A percentile compares a stretch with the other conserved stretches of the same genome.
These are phyloP conservation scores for Lissocephala sabroskyi DNA, from an alignment of 2,888 invertebrate species.

Conservation along the genomic window DNA sequence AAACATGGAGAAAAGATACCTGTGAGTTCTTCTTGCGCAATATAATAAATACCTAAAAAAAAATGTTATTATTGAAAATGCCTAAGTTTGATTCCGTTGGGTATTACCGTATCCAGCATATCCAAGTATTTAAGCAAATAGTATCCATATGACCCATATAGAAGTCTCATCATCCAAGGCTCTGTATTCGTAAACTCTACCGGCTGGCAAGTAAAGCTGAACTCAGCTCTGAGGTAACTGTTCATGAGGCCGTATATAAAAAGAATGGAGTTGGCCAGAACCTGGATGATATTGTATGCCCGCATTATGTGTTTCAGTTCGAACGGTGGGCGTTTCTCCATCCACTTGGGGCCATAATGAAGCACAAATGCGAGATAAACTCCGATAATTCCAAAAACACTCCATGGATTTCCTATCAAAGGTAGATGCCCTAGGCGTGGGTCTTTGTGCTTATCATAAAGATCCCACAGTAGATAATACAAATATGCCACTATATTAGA, in stretches of 20 bases:
- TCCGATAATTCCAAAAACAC: slow-evolving; percentile 74
- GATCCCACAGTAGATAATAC: slow-evolving; percentile 37
- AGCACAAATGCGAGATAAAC: slow-evolving; percentile 81
- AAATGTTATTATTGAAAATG: not conserved
- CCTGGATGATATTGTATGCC: slow-evolving; percentile 79
- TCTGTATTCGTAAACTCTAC: slow-evolving; percentile 51
- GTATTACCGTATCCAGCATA: slow-evolving; percentile 80
- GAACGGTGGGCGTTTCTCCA: slow-evolving; percentile 79
- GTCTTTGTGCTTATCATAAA: slow-evolving; percentile 44
- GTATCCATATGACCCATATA: slow-evolving; percentile 76
- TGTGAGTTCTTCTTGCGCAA: slow-evolving; percentile 86
- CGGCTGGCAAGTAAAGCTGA: slow-evolving; percentile 62
- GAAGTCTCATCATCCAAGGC: slow-evolving; percentile 70
- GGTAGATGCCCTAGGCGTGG: slow-evolving; percentile 77
- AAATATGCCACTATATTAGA: slow-evolving; percentile 51
- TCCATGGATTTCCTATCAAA: slow-evolving; percentile 79
- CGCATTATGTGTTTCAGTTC: slow-evolving; percentile 79
- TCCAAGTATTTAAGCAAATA: slow-evolving; percentile 81
- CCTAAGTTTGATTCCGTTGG: not conserved
- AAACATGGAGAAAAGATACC: slow-evolving; percentile 88
- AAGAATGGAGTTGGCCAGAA: slow-evolving; percentile 41
- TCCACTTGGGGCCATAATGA: slow-evolving; percentile 81
- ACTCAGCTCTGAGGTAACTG: slow-evolving; percentile 52
- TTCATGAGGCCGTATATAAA: slow-evolving; percentile 46
- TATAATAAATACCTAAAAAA: slow-evolving; percentile 79